A percentile compares a stretch with the other conserved stretches of the same genome.
Evolutionary conservation across 2,113 vertebrate species (phyloP).

Genomic region (Quiscalus mexicanus): DNA sequence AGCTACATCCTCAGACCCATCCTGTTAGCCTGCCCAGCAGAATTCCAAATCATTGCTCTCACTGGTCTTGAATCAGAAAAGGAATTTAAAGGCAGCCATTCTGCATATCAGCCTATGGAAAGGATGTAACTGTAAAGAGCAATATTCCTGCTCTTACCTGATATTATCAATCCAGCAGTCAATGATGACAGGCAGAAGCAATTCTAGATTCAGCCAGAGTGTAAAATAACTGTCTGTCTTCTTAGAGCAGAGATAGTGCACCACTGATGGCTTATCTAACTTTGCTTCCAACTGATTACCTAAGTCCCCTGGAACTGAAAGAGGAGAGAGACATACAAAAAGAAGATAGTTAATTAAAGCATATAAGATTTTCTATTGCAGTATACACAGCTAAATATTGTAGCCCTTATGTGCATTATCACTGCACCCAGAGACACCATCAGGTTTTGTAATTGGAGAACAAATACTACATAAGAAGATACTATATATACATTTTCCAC

Average conservation of each 20-base stretch:
- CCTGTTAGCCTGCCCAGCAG: not conserved
- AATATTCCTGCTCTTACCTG: constrained; percentile 75
- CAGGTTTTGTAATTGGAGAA: not conserved
- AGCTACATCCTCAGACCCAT: not conserved
- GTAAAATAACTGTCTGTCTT: constrained; percentile 93
- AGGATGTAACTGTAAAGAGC: not conserved
- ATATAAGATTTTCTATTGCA: not conserved
- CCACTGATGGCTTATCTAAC: constrained; percentile 92
- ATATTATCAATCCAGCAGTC: constrained; percentile 99
- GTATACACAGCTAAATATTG: not conserved
- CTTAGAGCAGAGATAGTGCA: constrained; percentile 97
- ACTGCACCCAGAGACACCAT: not conserved
- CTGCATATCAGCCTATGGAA: not conserved
- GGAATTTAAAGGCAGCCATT: not conserved
- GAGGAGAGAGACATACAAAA: not conserved
- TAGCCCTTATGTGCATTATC: not conserved
- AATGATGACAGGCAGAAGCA: constrained; percentile 91
- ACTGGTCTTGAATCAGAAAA: not conserved
- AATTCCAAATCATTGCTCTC: not conserved
- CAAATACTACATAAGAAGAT: not conserved
- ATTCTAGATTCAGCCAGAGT: constrained; percentile 95
- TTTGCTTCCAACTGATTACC: constrained; percentile 97
- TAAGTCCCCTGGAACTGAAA: constrained; percentile 92
- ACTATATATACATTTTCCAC: not conserved
- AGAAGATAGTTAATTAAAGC: not conserved